Conservation (phyloP, 2,113 vertebrate species). For the Paramormyrops kingsleyae region DNA sequence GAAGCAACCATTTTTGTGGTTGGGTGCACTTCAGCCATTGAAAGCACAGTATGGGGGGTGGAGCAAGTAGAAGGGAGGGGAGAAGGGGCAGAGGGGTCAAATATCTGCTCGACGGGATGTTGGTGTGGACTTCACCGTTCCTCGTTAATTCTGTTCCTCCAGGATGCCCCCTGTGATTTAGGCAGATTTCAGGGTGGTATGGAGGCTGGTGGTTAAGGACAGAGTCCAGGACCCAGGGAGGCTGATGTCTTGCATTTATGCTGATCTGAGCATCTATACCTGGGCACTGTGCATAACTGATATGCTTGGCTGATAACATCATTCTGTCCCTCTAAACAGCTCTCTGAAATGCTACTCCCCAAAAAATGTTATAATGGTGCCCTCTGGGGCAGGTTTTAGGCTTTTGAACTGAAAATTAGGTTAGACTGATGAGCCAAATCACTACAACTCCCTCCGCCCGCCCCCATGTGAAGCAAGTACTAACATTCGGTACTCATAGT, state of each 20-base stretch:
- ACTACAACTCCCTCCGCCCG: not conserved
- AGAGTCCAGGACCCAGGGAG: not conserved
- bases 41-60: not conserved
- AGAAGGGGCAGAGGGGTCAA: not conserved
- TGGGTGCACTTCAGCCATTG: not conserved
- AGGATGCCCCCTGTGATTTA: not conserved
- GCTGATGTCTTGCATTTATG: not conserved
- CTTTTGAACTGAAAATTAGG: not conserved
- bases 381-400: not conserved
- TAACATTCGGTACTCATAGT: not conserved
- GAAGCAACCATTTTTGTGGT: not conserved
- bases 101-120: not conserved
- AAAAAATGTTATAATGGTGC: not conserved
- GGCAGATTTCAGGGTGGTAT: not conserved
- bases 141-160: not conserved
- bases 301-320: not conserved
- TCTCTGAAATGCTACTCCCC: not conserved
- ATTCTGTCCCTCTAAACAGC: too few relatives aligned
- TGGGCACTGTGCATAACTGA: not conserved
- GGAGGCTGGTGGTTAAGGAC: not conserved
- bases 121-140: too few relatives aligned
- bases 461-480: not conserved
- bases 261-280: slow-evolving; percentile 4
- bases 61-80: not conserved
- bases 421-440: not conserved